Evolutionary conservation across 2,113 vertebrate genomes (phyloP).

Genomic region (Lagopus muta): DNA sequence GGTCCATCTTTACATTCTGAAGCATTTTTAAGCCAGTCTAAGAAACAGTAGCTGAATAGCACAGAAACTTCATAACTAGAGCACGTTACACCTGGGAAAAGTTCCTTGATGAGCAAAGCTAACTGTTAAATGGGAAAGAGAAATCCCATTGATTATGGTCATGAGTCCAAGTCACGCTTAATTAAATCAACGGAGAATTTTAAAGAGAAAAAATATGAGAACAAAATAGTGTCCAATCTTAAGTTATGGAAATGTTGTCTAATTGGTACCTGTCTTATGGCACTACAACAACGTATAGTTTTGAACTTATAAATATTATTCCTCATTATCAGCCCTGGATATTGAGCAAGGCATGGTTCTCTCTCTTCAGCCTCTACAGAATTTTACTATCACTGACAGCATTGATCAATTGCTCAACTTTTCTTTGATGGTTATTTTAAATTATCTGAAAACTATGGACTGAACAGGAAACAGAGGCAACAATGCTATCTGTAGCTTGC

Average conservation of each 20-base stretch:
- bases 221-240: not conserved
- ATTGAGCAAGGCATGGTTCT: not conserved
- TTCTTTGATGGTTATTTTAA: not conserved
- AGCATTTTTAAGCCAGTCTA: constrained; percentile 2
- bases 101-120: constrained; percentile 43
- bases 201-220: not conserved
- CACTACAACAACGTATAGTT: not conserved
- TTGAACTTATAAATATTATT: not conserved
- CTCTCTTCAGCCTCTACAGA: not conserved
- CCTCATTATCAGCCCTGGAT: not conserved
- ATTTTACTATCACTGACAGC: not conserved
- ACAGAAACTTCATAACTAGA: constrained; percentile 25
- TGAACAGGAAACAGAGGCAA: not conserved
- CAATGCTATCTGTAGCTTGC: not conserved
- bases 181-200: constrained; percentile 59
- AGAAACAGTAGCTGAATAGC: not conserved
- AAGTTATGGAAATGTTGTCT: constrained; percentile 26
- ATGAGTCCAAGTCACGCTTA: constrained; percentile 54
- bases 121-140: constrained; percentile 1
- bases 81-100: constrained; percentile 38
- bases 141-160: constrained; percentile 39
- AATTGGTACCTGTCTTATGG: constrained; percentile 26
- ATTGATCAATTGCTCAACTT: not conserved
- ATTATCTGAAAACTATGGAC: not conserved
- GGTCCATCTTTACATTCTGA: not conserved